Evolutionary conservation across 37 sponge, comb jelly and placozoan species (phyloP).

Genomic region (Hexactinellida sp.): DNA sequence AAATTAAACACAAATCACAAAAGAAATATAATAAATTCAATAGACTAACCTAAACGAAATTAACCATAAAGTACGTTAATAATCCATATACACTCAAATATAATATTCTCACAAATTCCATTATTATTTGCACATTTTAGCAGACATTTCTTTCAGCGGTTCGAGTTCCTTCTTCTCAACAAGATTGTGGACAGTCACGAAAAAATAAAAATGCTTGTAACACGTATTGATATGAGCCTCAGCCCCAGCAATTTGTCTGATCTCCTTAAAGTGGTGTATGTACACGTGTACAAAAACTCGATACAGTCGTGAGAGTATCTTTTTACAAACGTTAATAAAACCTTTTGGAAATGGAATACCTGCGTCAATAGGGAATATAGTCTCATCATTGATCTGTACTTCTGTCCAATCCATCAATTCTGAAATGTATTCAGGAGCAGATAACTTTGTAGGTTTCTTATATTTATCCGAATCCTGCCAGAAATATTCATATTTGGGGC

Average conservation of each 20-base stretch:
- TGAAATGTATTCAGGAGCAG: slow-evolving; percentile 69
- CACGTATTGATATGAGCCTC: slow-evolving; percentile 85
- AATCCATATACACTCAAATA: background rate
- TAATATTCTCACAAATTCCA: background rate
- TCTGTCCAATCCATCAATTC: slow-evolving; percentile 79
- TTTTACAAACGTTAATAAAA: slow-evolving; percentile 58
- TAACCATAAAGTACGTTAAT: background rate
- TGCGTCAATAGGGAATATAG: slow-evolving; percentile 52
- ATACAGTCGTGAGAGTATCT: slow-evolving; percentile 74
- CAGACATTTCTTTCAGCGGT: slow-evolving; percentile 36
- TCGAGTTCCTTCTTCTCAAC: slow-evolving; percentile 69
- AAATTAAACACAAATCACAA: too few species aligned
- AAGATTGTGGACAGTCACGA: slow-evolving; percentile 53
- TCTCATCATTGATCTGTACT: slow-evolving; percentile 56
- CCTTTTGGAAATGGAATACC: slow-evolving; percentile 74
- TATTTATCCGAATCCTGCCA: slow-evolving; percentile 73
- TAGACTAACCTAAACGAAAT: background rate
- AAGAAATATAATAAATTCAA: background rate
- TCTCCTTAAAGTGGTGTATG: slow-evolving; percentile 84
- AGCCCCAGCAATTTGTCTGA: slow-evolving; percentile 72
- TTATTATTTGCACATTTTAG: slow-evolving; percentile 10
- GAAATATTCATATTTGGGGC: slow-evolving; percentile 82
- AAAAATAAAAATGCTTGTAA: slow-evolving; percentile 87
- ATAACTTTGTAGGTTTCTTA: slow-evolving; percentile 62
- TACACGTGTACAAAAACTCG: slow-evolving; percentile 90